Conservation (phyloP, 2,888 invertebrate genomes). For the Carcina quercana region DNA sequence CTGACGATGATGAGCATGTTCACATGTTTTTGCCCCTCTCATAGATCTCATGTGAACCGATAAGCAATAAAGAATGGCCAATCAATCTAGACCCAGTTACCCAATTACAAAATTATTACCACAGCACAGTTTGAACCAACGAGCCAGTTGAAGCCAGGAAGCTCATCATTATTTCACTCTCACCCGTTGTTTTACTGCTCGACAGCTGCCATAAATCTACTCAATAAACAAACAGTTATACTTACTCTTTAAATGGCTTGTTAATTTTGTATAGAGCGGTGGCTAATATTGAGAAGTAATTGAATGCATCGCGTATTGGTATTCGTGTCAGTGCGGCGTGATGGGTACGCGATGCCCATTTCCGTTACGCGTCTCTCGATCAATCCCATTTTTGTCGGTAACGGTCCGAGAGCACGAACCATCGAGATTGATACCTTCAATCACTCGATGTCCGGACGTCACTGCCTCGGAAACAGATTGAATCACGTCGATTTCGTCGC, state of each 20-base stretch:
- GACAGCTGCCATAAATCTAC: conserved; percentile 29
- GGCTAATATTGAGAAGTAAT: conserved; percentile 48
- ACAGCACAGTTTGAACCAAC: not conserved
- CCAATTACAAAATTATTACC: conserved; percentile 2
- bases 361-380: conserved; percentile 66
- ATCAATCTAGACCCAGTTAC: not conserved
- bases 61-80: no score
- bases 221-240: conserved; percentile 26
- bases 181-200: conserved; percentile 22
- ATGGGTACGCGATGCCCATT: conserved; percentile 59
- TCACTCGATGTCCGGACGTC: conserved; percentile 59
- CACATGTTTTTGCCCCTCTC: no score
- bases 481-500: conserved; percentile 66
- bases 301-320: conserved; percentile 57
- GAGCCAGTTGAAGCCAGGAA: conserved; percentile 11
- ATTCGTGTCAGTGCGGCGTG: conserved; percentile 63
- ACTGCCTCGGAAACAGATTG: conserved; percentile 60
- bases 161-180: conserved; percentile 18
- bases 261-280: conserved; percentile 40
- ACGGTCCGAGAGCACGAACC: conserved; percentile 65
- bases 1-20: no score
- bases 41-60: no score
- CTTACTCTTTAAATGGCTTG: conserved; percentile 29
- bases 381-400: conserved; percentile 58
- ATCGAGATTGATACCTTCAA: conserved; percentile 67